Evolutionary conservation across 64 coral and sea anemone genomes (phyloP).

Genomic region (Actinia tenebrosa): DNA sequence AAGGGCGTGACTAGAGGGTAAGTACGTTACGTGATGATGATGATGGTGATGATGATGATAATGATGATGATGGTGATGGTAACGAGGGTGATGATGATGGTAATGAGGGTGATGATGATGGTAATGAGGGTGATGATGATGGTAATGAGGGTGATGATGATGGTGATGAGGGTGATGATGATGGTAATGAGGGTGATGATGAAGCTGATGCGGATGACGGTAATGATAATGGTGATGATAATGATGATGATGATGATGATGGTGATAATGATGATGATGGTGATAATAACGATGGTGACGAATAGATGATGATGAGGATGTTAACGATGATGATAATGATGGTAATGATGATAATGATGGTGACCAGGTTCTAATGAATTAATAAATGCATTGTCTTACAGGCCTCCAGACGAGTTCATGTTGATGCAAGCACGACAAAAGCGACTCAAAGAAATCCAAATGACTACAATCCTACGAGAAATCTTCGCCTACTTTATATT

Average conservation of each 20-base stretch:
- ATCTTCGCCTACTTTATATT: slow-evolving; percentile 78
- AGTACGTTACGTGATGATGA: not conserved
- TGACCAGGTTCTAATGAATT: not conserved
- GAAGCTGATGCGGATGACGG: not conserved
- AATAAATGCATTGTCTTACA: not conserved
- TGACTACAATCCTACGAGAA: slow-evolving; percentile 64
- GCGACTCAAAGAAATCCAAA: slow-evolving; percentile 74
- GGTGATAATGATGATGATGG: not conserved
- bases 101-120: not conserved
- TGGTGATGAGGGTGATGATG: too few relatives aligned
- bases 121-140: not conserved
- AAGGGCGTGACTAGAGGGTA: not conserved
- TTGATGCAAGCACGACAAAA: slow-evolving; percentile 48
- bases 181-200: not conserved
- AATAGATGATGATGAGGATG: not conserved
- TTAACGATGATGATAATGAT: not conserved
- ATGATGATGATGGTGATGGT: not conserved
- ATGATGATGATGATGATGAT: slow-evolving; percentile 11
- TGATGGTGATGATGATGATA: not conserved
- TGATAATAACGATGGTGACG: not conserved
- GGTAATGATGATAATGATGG: not conserved
- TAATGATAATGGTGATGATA: not conserved
- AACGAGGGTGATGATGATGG: not conserved
- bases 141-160: not conserved
- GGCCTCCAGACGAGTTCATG: slow-evolving; percentile 51